Percentiles rank a stretch among this genome's conserved stretches.
These are phyloP conservation scores for Lycophotia porphyrea DNA, from an alignment of 2,888 invertebrate genomes.

Conservation along the genomic window DNA sequence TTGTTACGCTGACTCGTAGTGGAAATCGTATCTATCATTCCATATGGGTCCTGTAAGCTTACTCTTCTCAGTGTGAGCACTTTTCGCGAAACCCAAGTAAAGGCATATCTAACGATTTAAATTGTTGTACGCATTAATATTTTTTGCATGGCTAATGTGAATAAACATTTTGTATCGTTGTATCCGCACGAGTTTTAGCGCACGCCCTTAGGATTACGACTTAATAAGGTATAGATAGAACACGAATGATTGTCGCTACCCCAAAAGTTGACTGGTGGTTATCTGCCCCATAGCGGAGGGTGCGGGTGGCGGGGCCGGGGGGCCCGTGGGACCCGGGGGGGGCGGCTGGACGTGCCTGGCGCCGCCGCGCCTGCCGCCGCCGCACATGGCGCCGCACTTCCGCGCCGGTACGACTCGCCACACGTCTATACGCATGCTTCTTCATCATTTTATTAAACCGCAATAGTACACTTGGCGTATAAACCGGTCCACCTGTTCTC, in stretches of 20 bases:
- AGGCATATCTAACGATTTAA: background rate
- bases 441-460: background rate
- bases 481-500: background rate
- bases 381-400: conserved; percentile 75
- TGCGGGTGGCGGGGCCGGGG: conserved; percentile 6
- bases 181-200: background rate
- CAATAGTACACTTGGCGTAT: background rate
- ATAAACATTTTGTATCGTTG: background rate
- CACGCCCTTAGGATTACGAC: background rate
- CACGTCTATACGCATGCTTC: background rate
- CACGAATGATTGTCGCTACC: background rate
- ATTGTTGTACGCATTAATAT: background rate
- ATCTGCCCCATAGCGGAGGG: background rate
- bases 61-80: background rate
- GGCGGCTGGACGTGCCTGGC: conserved; percentile 68
- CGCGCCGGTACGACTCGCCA: conserved; percentile 74
- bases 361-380: conserved; percentile 66
- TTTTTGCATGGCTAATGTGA: background rate
- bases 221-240: background rate
- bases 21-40: background rate
- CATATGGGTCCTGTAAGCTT: background rate
- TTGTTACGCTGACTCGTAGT: background rate
- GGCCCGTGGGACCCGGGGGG: too few species aligned
- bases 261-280: background rate
- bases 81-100: background rate